phyloP scores from a whole-genome alignment of 2,888 invertebrate species.

The Papilio elwesi region DNA sequence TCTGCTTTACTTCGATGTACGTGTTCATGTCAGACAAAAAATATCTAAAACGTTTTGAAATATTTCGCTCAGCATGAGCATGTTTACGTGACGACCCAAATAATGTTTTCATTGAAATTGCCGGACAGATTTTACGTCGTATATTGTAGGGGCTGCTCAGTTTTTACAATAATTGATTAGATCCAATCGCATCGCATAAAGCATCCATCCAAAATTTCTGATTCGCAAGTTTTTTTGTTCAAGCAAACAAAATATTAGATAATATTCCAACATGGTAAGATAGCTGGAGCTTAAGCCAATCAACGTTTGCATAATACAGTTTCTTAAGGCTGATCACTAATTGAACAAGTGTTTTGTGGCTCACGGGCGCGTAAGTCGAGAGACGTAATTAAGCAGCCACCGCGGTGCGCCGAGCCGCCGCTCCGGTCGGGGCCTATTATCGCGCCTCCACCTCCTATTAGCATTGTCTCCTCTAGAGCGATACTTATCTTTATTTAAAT shows the following conservation, averaged over 20 bases:
- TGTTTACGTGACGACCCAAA: constrained; percentile 44
- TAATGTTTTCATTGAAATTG: constrained; percentile 48
- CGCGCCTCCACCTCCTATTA: constrained; percentile 82
- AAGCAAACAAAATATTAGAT: neutral
- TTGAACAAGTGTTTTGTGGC: constrained; percentile 81
- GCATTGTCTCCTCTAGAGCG: constrained; percentile 84
- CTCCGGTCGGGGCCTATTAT: constrained; percentile 79
- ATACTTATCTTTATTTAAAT: constrained; percentile 85
- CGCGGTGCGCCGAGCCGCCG: constrained; percentile 55
- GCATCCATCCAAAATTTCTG: neutral
- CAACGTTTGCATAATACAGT: constrained; percentile 67
- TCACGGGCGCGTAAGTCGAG: constrained; percentile 77
- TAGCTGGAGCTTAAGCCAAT: constrained; percentile 44
- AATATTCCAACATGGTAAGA: constrained; percentile 19
- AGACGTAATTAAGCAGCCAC: constrained; percentile 83
- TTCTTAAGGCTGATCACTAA: constrained; percentile 77
- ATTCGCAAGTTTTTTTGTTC: neutral
- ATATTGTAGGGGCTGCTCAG: constrained; percentile 40
- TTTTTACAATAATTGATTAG: constrained; percentile 17
- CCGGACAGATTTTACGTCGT: constrained; percentile 42
- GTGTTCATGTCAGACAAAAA: constrained; percentile 25
- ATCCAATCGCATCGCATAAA: too few relatives aligned
- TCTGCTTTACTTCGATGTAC: constrained; percentile 17
- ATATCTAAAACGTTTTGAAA: constrained; percentile 35
- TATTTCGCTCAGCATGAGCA: constrained; percentile 41